phyloP scores from a whole-genome alignment of 2,113 vertebrate species.

The Brachyhypopomus occidentalis region DNA sequence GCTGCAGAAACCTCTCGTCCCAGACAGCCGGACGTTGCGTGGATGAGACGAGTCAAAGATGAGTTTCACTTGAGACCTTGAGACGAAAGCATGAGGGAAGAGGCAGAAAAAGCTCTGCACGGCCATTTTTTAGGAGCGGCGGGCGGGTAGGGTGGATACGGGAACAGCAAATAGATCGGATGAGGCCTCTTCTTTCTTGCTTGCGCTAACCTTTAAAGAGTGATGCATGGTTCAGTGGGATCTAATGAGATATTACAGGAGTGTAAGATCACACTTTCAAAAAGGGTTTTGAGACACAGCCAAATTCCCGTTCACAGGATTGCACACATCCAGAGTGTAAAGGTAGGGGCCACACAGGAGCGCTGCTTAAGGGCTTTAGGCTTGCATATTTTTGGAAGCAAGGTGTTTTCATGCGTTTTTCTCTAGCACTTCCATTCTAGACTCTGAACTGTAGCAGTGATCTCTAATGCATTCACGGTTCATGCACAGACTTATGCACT shows the following conservation, averaged over 20 bases:
- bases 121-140: background rate
- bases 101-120: background rate
- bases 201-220: constrained; percentile 5
- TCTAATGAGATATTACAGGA: background rate
- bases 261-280: background rate
- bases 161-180: background rate
- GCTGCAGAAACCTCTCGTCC: background rate
- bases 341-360: background rate
- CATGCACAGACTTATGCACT: constrained; percentile 14
- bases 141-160: background rate
- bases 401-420: background rate
- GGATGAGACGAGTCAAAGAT: background rate
- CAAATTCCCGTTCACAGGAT: background rate
- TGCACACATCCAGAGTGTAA: background rate
- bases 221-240: background rate
- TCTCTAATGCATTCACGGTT: background rate
- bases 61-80: constrained; percentile 10
- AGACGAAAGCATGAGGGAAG: background rate
- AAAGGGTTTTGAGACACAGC: background rate
- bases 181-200: constrained; percentile 1
- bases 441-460: background rate
- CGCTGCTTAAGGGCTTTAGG: background rate
- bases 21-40: background rate
- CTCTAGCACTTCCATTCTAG: background rate
- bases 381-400: background rate